phyloP scores from a whole-genome alignment of 2,797 vertebrate species.

The Lycodopsis pacificus region DNA sequence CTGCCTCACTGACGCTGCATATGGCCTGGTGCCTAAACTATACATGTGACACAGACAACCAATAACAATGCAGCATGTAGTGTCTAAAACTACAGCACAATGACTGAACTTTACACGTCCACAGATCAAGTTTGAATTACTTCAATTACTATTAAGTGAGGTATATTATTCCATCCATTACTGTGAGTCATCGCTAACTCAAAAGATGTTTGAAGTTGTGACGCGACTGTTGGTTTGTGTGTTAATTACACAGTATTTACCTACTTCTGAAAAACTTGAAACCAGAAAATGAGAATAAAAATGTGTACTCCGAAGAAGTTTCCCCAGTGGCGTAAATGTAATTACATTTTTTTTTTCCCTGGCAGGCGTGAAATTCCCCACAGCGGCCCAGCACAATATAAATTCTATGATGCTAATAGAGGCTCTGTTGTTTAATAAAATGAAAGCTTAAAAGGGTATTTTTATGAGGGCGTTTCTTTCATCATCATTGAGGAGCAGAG shows the following conservation, averaged over 20 bases:
- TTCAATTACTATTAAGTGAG: not conserved
- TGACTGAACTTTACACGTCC: not conserved
- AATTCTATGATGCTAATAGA: slow-evolving; percentile 52
- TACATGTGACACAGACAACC: not conserved
- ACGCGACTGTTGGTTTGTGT: slow-evolving; percentile 7
- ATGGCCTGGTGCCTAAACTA: not conserved
- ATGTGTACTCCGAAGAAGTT: slow-evolving; percentile 30
- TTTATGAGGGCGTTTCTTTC: slow-evolving; percentile 57
- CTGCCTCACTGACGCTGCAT: too few species aligned
- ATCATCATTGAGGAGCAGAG: slow-evolving; percentile 64
- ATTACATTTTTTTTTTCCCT: slow-evolving; percentile 48
- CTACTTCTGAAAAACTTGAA: slow-evolving; percentile 27
- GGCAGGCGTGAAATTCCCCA: slow-evolving; percentile 38
- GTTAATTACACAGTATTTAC: slow-evolving; percentile 23
- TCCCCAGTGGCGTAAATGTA: slow-evolving; percentile 44
- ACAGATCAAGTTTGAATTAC: not conserved
- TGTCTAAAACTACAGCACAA: not conserved
- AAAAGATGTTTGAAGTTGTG: not conserved
- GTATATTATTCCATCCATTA: not conserved
- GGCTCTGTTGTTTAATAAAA: slow-evolving; percentile 72
- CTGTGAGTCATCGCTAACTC: not conserved
- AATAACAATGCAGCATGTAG: not conserved
- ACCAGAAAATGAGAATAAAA: slow-evolving; percentile 35
- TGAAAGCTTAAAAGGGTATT: slow-evolving; percentile 68
- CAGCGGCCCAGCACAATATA: slow-evolving; percentile 17